These are phyloP conservation scores for Xiphophorus birchmanni DNA, from an alignment of 2,797 vertebrate genomes.

Conservation along the genomic window DNA sequence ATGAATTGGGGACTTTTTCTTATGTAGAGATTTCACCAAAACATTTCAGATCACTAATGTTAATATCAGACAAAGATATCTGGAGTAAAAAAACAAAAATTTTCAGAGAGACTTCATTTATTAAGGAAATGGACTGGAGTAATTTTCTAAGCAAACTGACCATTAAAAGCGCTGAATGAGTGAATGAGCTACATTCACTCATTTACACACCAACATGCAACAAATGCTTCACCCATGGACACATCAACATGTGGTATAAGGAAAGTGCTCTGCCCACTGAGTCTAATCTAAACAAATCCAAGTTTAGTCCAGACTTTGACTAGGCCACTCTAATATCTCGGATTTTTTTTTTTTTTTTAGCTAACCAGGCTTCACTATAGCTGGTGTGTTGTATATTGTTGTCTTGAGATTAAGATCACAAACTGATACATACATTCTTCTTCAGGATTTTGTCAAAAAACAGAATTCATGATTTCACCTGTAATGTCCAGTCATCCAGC, in stretches of 20 bases:
- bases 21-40: not conserved
- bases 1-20: no score
- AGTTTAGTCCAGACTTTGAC: not conserved
- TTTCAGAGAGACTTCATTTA: not conserved
- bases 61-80: not conserved
- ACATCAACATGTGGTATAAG: not conserved
- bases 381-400: not conserved
- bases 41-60: not conserved
- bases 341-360: not conserved
- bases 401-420: not conserved
- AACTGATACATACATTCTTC: not conserved
- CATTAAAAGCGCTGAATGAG: not conserved
- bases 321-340: not conserved
- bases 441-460: not conserved
- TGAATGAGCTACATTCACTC: not conserved
- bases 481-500: not conserved
- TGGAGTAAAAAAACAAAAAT: not conserved
- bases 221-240: not conserved
- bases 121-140: not conserved
- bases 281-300: not conserved
- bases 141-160: not conserved
- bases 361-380: not conserved
- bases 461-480: not conserved
- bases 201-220: not conserved
- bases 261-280: not conserved